Evolutionary conservation across 2,797 vertebrate species (phyloP).

Genomic region (Varecia variegata): DNA sequence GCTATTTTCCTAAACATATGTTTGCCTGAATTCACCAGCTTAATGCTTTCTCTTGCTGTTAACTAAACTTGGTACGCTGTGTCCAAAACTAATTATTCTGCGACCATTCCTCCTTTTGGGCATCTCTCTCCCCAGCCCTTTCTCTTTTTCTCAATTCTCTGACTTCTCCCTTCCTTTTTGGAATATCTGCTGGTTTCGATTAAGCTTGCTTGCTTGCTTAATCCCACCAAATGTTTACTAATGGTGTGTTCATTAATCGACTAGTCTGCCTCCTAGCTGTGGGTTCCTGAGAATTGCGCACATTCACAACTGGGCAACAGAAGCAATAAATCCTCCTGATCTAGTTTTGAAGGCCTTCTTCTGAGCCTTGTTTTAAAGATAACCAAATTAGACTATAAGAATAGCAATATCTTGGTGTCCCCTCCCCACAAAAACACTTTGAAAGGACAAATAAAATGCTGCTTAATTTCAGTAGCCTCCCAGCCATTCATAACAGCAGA

Average conservation of each 20-base stretch:
- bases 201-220: neutral
- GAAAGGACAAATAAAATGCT: neutral
- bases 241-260: neutral
- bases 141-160: neutral
- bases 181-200: neutral
- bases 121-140: rapidly evolving
- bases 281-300: too few species aligned
- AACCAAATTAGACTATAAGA: neutral
- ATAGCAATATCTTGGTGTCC: neutral
- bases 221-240: neutral
- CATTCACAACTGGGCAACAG: neutral
- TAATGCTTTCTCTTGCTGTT: neutral
- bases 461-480: neutral
- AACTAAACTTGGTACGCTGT: neutral
- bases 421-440: neutral
- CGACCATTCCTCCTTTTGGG: neutral
- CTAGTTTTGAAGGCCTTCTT: neutral
- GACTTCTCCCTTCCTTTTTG: neutral
- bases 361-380: neutral
- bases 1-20: neutral
- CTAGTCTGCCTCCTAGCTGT: neutral
- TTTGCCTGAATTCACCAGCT: neutral
- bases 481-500: neutral
- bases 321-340: neutral
- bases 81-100: neutral